Conservation (phyloP, 2,113 vertebrate genomes). For the Carassius gibelio region DNA sequence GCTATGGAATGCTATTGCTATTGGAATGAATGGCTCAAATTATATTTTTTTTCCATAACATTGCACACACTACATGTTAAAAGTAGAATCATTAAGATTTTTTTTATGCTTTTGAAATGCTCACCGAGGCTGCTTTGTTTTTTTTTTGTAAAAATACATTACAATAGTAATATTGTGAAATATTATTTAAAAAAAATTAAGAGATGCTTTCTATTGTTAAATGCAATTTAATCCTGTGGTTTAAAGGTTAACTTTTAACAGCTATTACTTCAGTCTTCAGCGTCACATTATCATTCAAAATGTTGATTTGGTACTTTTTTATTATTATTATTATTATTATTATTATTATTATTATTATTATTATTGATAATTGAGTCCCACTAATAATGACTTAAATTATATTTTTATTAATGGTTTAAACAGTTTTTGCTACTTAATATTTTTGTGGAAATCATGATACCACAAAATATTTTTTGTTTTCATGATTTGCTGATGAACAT, state of each 20-base stretch:
- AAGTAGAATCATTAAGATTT: background rate
- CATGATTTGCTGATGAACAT: too few relatives aligned
- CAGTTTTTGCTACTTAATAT: background rate
- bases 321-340: too few relatives aligned
- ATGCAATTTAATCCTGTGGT: background rate
- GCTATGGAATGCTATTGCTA: background rate
- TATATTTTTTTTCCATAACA: background rate
- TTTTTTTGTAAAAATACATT: background rate
- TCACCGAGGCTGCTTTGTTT: background rate
- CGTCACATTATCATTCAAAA: background rate
- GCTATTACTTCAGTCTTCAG: background rate
- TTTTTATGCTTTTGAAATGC: too few relatives aligned
- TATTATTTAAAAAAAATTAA: background rate
- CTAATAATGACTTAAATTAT: too few relatives aligned
- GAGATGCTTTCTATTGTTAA: background rate
- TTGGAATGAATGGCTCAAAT: background rate
- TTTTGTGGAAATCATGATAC: background rate
- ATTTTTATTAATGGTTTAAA: background rate
- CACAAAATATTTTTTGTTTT: background rate
- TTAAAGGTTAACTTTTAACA: background rate
- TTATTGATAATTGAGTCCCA: background rate
- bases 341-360: background rate
- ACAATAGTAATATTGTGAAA: background rate
- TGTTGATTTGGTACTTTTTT: background rate
- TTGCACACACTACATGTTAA: background rate